Conservation (phyloP, 2,797 vertebrate species). For the Premnoplex brunnescens region DNA sequence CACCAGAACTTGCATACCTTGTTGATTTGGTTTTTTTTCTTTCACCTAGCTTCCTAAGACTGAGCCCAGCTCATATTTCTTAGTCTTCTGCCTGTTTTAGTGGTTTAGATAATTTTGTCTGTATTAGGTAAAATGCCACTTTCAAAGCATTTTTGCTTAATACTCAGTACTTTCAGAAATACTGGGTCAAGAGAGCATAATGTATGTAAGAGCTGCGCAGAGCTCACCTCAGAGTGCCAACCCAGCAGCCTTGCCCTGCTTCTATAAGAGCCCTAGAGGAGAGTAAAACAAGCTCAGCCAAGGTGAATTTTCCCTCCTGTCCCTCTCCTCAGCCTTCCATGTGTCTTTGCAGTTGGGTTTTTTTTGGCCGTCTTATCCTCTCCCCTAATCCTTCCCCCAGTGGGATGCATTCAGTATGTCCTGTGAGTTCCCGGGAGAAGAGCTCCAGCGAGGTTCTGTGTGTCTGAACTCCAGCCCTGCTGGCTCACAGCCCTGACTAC, state of each 20-base stretch:
- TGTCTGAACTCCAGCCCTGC: neutral
- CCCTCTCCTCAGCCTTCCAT: neutral
- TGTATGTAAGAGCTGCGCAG: neutral
- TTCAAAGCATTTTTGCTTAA: constrained; percentile 15
- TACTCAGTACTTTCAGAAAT: neutral
- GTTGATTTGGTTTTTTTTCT: neutral
- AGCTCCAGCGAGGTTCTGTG: neutral
- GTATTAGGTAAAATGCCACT: neutral
- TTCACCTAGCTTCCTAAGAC: neutral
- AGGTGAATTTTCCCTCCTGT: neutral
- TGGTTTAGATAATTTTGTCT: neutral
- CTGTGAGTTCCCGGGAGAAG: neutral
- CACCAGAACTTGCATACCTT: neutral
- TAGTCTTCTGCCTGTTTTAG: neutral
- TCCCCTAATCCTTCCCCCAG: neutral
- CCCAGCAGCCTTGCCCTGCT: neutral
- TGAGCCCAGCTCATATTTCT: neutral
- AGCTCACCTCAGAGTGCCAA: neutral
- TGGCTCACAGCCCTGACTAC: neutral
- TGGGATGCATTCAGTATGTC: neutral
- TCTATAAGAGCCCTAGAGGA: neutral
- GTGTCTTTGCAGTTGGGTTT: neutral
- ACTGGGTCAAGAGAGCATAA: neutral
- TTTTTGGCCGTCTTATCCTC: neutral
- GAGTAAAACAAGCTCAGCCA: neutral